Conservation (phyloP, 1,140 invertebrate genomes). For the Caenorhabditis briggsae region DNA sequence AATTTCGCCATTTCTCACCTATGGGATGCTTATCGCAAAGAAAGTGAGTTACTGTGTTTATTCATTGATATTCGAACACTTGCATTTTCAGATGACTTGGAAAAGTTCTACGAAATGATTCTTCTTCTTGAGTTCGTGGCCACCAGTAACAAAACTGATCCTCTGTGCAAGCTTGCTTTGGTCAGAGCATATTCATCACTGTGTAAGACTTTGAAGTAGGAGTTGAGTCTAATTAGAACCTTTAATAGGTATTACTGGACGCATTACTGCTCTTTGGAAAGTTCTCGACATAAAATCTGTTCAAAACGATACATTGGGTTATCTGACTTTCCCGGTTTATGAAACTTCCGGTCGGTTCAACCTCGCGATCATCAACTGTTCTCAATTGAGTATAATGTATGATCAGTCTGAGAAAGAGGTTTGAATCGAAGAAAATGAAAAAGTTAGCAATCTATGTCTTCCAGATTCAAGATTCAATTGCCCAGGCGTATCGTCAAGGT, state of each 20-base stretch:
- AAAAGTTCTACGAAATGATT: slow-evolving; percentile 51
- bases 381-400: slow-evolving; percentile 27
- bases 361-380: slow-evolving; percentile 20
- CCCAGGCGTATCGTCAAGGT: slow-evolving; percentile 1
- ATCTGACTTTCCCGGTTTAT: slow-evolving; percentile 43
- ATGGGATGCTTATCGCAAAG: slow-evolving; percentile 36
- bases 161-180: slow-evolving; percentile 24
- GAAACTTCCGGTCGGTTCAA: slow-evolving; percentile 44
- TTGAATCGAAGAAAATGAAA: neutral
- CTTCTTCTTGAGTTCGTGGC: slow-evolving; percentile 8
- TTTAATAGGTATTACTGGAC: slow-evolving; percentile 13
- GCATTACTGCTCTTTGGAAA: slow-evolving; percentile 17
- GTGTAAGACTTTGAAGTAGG: neutral
- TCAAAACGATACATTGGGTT: slow-evolving; percentile 40
- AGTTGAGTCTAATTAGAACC: neutral
- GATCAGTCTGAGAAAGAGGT: slow-evolving; percentile 50
- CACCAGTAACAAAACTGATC: neutral
- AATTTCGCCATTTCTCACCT: slow-evolving; percentile 28
- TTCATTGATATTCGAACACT: neutral
- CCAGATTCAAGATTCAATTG: slow-evolving; percentile 45
- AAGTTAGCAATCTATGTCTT: neutral
- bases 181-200: neutral
- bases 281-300: slow-evolving; percentile 26
- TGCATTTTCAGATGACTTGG: slow-evolving; percentile 9
- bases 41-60: neutral